These are phyloP conservation scores for Theristicus caerulescens DNA, from an alignment of 2,113 vertebrate species.

Conservation along the genomic window DNA sequence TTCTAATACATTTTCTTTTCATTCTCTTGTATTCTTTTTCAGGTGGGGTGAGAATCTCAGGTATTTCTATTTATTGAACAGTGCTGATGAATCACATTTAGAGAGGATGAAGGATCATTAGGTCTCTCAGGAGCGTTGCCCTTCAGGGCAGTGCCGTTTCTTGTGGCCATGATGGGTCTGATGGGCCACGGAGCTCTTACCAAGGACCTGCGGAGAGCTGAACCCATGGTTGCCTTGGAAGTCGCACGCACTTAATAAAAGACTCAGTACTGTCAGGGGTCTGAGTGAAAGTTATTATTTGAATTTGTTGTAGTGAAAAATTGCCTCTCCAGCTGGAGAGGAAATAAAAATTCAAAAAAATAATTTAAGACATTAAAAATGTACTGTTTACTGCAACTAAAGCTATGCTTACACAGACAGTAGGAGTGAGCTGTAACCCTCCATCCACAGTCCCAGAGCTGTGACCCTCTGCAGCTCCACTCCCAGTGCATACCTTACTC, in stretches of 20 bases:
- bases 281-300: not conserved
- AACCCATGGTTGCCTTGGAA: not conserved
- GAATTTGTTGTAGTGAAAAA: not conserved
- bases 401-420: not conserved
- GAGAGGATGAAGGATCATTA: not conserved
- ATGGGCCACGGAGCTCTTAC: not conserved
- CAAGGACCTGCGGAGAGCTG: not conserved
- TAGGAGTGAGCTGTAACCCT: not conserved
- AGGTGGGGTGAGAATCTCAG: not conserved
- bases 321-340: not conserved
- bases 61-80: not conserved
- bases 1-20: not conserved
- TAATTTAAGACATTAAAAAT: not conserved
- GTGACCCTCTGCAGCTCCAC: not conserved
- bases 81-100: not conserved
- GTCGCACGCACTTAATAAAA: not conserved
- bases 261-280: accelerated
- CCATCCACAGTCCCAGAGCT: accelerated
- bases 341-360: not conserved
- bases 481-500: not conserved
- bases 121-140: not conserved
- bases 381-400: not conserved
- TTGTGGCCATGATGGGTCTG: not conserved
- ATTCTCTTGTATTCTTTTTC: not conserved
- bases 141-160: not conserved